Evolutionary conservation across 2,888 invertebrate species (phyloP), one percentile per base, ranked within the genome.

Genomic region (Tinea pellionella): DNA sequence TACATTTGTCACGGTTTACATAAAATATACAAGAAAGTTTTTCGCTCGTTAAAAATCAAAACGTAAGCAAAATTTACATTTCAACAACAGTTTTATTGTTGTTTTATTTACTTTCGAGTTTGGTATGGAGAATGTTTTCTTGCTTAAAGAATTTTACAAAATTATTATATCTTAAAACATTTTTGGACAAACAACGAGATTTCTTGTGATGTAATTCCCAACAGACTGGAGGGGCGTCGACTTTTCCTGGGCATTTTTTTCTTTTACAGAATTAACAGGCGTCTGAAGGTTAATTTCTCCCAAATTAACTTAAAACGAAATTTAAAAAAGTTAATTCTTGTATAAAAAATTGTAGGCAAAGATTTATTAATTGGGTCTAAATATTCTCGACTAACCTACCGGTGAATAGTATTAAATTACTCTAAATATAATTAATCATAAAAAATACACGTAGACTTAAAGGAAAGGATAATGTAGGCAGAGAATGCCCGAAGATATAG

Each of bases 181-280:
- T 41, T 2, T 41, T 13, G 41, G 41, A 41, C 41, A 6, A 2
- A 41, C 13, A 41, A 8, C 41, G 41, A 41, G n/a, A 6, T 47
- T 47, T 47, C 47, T 15, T 47, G 47, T 15, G 47, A 47, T 47
- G 15, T 47, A 47, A 47, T 47, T 47, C 47, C 15, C 47, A 47
- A 15, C 47, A 15, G 47, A 16, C n/a, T 15, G 16, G 47, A 47
- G 47, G 47, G 47, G 47, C 47, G 47, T 47, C 2, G 13, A 9
- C 47, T 47, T 47, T n/a, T n/a, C n/a, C n/a, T n/a, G n/a, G n/a
- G n/a, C n/a, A n/a, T n/a, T n/a, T n/a, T n/a, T 13, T 47, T 47
- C 47, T 47, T 47, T 15, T 47, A 47, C 15, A 13, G 2, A 47
- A 47, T 15, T 47, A 47, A 15, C 2, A 47, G 16, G 15, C 15